Evolutionary conservation across 1,140 invertebrate genomes (phyloP).

Genomic region (Drosophila kikkawai): DNA sequence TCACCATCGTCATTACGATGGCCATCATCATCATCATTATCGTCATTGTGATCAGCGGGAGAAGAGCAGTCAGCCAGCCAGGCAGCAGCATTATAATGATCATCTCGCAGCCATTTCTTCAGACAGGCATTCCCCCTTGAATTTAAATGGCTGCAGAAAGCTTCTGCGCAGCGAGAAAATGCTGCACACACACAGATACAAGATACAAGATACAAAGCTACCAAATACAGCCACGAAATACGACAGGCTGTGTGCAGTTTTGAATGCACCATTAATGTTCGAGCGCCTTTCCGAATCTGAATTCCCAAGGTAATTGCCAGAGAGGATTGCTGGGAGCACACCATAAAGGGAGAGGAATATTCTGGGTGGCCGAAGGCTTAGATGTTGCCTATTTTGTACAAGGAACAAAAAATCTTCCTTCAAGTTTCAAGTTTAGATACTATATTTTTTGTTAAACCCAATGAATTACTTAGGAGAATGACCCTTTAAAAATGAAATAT

Average conservation of each 20-base stretch:
- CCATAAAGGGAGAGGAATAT: background rate
- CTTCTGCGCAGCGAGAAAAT: conserved; percentile 35
- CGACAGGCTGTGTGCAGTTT: conserved; percentile 29
- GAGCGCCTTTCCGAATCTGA: conserved; percentile 52
- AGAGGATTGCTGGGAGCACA: background rate
- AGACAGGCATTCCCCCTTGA: conserved; percentile 17
- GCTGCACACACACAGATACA: background rate
- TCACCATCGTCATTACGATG: conserved; percentile 63
- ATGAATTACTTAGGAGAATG: too few species aligned
- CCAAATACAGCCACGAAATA: background rate
- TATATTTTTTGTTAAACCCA: too few species aligned
- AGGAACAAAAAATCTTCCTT: background rate
- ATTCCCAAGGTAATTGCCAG: conserved; percentile 33
- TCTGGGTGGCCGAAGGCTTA: background rate
- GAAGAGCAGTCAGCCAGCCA: conserved; percentile 13
- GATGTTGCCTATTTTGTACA: background rate
- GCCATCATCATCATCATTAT: conserved; percentile 27
- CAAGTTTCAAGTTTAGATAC: background rate
- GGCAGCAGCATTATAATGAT: conserved; percentile 37
- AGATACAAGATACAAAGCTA: background rate
- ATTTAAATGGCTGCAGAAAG: conserved; percentile 69
- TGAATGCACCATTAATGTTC: conserved; percentile 69
- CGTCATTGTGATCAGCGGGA: conserved; percentile 22
- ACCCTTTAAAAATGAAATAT: too few species aligned
- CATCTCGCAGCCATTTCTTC: conserved; percentile 70